Base-by-base conservation (phyloP, 1,140 invertebrate genomes). In the Uloborus diversus region DNA sequence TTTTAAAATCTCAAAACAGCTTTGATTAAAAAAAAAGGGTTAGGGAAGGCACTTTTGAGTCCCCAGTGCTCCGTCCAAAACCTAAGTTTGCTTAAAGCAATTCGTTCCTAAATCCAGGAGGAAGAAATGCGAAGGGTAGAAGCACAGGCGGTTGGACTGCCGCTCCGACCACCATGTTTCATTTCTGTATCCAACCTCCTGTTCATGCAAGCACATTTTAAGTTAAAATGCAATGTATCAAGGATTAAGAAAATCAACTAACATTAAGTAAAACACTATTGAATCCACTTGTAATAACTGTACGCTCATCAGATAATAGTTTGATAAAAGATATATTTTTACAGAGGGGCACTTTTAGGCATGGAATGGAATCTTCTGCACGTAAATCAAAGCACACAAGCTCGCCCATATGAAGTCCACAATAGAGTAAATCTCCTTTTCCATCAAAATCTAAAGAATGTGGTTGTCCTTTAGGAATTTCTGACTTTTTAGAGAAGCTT, bases 281-380 rank as follows among this genome's bases (percentile, higher is more conserved):
- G 56, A 73, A 73, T n/a, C 69, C 69, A 61, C 69, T 73, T n/a
- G 35, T 25, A 30, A 73, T 27, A n/a, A 73, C 56, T 23, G 53
- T 61, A 13, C 47, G 51, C 27, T 73, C 69, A 61, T 73, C 56
- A 30, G 69, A 73, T 1, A 73, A 27, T 30, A 73, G 69, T 37
- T 73, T 73, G 25, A 73, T 73, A 20, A 61, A 61, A 4, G 53
- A 73, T n/a, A 73, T 73, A 20, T 73, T 73, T 61, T 59, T 73
- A 4, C 53, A 73, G 23, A 73, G 56, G 14, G 69, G 56, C 20
- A 61, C 56, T 23, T 53, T 73, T 17, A 73, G 11, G 30, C 56
- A 25, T n/a, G 69, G 69, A 9, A 61, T 27, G 30, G 9, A 30
- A 17, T 42, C 37, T 27, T 73, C 56, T 47, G 32, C 30, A 14